Percentiles rank a stretch among this genome's conserved stretches.
These are phyloP conservation scores for Zaprionus africanus DNA, from an alignment of 1,140 invertebrate species.

Conservation along the genomic window DNA sequence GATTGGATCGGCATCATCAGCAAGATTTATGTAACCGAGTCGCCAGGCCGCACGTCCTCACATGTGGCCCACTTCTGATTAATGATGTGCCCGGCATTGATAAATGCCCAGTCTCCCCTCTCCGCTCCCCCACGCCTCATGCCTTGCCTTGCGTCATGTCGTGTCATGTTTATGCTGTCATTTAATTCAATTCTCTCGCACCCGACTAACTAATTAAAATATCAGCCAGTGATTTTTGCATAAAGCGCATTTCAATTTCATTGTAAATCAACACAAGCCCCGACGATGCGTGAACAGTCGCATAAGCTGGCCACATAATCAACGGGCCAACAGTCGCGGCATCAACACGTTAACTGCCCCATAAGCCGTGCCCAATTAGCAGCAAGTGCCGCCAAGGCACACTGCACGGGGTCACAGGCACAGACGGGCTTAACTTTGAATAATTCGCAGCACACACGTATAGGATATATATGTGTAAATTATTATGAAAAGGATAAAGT, in stretches of 20 bases:
- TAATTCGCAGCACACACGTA: background rate
- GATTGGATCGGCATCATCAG: conserved; percentile 20
- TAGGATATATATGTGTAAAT: too few relatives aligned
- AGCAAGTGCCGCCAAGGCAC: background rate
- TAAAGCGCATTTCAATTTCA: conserved; percentile 35
- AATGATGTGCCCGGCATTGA: conserved; percentile 60
- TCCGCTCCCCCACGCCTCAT: background rate
- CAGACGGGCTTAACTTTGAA: background rate
- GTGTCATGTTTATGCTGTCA: conserved; percentile 14
- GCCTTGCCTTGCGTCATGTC: background rate
- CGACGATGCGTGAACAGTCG: conserved; percentile 20
- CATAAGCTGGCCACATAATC: conserved; percentile 21
- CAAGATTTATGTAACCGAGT: conserved; percentile 40
- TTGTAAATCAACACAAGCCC: conserved; percentile 34
- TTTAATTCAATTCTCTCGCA: conserved; percentile 27
- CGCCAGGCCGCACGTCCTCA: background rate
- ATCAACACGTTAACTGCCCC: conserved; percentile 24
- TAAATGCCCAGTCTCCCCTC: conserved; percentile 17
- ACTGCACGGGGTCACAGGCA: background rate
- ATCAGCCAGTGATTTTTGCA: conserved; percentile 21
- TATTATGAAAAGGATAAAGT: too few relatives aligned
- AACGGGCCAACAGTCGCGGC: conserved; percentile 13
- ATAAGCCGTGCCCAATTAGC: conserved; percentile 34
- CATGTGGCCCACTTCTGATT: conserved; percentile 52
- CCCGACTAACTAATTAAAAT: conserved; percentile 38